Evolutionary conservation across 2,797 vertebrate species (phyloP).

Genomic region (Vespertilio murinus): DNA sequence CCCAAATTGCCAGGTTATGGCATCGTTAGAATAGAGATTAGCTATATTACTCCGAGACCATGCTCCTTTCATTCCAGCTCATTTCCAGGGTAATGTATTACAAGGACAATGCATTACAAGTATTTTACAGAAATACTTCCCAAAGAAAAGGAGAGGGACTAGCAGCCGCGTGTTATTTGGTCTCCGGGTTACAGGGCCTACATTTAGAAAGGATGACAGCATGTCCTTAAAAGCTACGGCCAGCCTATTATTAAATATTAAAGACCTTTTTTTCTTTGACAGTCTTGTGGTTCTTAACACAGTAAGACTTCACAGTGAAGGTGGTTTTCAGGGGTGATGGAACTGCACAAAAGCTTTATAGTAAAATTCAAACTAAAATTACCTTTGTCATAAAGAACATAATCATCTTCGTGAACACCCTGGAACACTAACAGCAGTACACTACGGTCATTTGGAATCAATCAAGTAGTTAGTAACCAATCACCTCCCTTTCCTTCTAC

Average conservation of each 20-base stretch:
- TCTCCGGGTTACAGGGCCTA: constrained; percentile 3
- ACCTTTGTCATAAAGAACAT: constrained; percentile 60
- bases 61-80: neutral
- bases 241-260: constrained; percentile 67
- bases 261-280: constrained; percentile 15
- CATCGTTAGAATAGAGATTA: neutral
- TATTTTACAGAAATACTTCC: constrained; percentile 32
- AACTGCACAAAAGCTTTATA: neutral
- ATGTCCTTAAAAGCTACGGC: constrained; percentile 53
- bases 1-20: neutral
- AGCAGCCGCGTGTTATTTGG: neutral
- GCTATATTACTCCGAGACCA: neutral
- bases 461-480: constrained; percentile 50
- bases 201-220: constrained; percentile 18
- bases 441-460: constrained; percentile 40
- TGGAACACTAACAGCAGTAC: constrained; percentile 46
- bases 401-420: constrained; percentile 55
- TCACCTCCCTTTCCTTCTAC: constrained; percentile 8
- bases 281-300: constrained; percentile 47
- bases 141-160: neutral
- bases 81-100: neutral
- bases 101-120: neutral
- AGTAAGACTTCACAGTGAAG: constrained; percentile 50
- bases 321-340: neutral
- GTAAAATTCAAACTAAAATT: constrained; percentile 70